These are phyloP conservation scores for Archilochus colubris DNA, from an alignment of 2,113 vertebrate species.

Conservation along the genomic window DNA sequence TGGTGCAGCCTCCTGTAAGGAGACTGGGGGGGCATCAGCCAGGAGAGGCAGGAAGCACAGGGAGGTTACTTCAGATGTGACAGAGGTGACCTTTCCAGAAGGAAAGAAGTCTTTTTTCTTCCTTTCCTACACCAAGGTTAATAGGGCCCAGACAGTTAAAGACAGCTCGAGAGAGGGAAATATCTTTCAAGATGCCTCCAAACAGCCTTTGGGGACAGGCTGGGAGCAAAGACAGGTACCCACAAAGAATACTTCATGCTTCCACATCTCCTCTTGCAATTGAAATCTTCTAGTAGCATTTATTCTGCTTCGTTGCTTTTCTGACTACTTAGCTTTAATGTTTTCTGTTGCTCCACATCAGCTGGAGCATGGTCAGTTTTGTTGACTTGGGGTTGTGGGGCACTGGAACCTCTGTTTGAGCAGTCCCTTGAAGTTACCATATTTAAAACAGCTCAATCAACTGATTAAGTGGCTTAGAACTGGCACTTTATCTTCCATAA, in stretches of 20 bases:
- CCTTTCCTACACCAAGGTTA: neutral
- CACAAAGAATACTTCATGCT: neutral
- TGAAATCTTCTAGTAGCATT: neutral
- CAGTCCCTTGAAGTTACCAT: neutral
- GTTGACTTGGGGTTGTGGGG: neutral
- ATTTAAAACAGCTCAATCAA: conserved; percentile 44
- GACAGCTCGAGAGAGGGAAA: neutral
- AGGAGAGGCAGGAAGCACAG: conserved; percentile 29
- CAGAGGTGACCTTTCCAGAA: conserved; percentile 39
- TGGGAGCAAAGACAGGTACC: neutral
- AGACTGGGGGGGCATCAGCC: conserved; percentile 62
- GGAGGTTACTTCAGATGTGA: neutral
- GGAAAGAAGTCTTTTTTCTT: neutral
- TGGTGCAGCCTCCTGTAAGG: conserved; percentile 71
- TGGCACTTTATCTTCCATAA: neutral
- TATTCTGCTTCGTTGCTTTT: neutral
- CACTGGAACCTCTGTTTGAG: neutral
- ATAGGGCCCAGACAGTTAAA: neutral
- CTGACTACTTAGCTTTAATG: neutral
- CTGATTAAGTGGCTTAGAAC: conserved; percentile 12
- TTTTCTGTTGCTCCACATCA: neutral
- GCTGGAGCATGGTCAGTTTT: neutral
- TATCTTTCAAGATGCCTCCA: neutral
- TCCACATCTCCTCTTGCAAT: neutral
- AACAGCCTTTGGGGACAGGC: neutral